These are phyloP conservation scores for Rosalia funebris DNA, from an alignment of 2,888 invertebrate species.

Conservation along the genomic window DNA sequence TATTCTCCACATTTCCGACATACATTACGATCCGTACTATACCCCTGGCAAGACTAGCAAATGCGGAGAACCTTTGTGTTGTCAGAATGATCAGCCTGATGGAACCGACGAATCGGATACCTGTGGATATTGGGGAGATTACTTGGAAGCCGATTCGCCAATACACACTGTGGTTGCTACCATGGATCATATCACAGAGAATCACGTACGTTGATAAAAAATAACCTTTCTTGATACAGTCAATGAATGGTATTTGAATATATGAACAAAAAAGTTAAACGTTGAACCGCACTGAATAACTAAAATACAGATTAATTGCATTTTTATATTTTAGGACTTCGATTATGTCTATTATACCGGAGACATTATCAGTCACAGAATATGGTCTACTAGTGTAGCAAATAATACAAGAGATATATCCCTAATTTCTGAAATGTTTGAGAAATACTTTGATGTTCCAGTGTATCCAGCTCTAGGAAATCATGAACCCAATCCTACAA, in stretches of 20 bases:
- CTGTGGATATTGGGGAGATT: constrained; percentile 87
- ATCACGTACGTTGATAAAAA: constrained; percentile 44
- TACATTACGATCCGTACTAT: constrained; percentile 84
- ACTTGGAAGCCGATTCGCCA: constrained; percentile 80
- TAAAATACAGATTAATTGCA: too few species aligned
- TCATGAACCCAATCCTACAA: constrained; percentile 79
- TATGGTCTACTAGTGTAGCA: constrained; percentile 83
- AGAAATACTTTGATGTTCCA: constrained; percentile 64
- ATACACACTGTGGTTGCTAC: constrained; percentile 71
- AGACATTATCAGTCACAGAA: constrained; percentile 85
- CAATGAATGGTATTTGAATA: too few species aligned
- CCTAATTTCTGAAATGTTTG: constrained; percentile 64
- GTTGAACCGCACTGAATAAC: too few species aligned
- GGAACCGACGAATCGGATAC: constrained; percentile 55
- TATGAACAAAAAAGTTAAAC: too few species aligned
- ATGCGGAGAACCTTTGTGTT: constrained; percentile 84
- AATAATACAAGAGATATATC: constrained; percentile 71
- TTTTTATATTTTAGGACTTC: constrained; percentile 64
- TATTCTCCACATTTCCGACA: constrained; percentile 79
- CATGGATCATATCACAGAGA: constrained; percentile 4
- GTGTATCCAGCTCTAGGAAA: constrained; percentile 74
- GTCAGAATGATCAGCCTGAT: constrained; percentile 71
- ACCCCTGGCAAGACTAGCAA: constrained; percentile 68
- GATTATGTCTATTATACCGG: constrained; percentile 85
- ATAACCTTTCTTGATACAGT: too few species aligned